Base-by-base conservation (phyloP, 1,140 invertebrate species). In the Matsumurasca onukii region DNA sequence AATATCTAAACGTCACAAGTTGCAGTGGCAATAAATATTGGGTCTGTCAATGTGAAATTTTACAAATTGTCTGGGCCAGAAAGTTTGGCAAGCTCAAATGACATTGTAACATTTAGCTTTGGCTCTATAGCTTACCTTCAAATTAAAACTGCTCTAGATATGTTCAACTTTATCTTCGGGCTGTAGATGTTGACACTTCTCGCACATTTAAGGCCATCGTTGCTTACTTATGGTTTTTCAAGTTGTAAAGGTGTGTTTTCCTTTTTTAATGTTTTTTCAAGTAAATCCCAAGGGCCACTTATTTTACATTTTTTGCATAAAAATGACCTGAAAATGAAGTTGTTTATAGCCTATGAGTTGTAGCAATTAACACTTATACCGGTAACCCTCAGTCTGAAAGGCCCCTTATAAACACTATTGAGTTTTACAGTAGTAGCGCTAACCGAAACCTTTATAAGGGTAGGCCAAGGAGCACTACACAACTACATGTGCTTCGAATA, bases 251-350 rank as follows among this genome's bases (percentile, higher is more conserved):
- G n/a, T 29, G 27, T 24, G 3, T 27, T 12, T 27, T 29, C 31
- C 20, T 61, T 52, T 1, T 30, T 29, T 27, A 67, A 31, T 2
- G 51, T 45, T 31, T 70, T 57, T 55, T 71, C 70, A 45, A 71
- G 59, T 12, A 65, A 31, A 3, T 65, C 30, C 70, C 70, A 71
- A 55, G 63, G 29, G 5, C 70, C 70, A 62, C 27, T 48, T 20
- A n/a, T 59, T 34, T 48, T 57, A 31, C 70, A 71, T 31, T 69
- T 49, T 5, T 39, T 55, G 25, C 70, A 71, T 12, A 62, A 61
- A 66, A 71, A 70, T 45, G 63, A 12, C 70, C 70, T 71, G 61
- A 31, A 69, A 64, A 51, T 3, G 30, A 71, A 67, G n/a, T n/a
- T n/a, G n/a, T n/a, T n/a, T n/a, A 39, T 9, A 17, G 5, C 34